These are phyloP conservation scores for Enteromius unitaeniatus DNA, from an alignment of 2,797 vertebrate species.

Conservation along the genomic window DNA sequence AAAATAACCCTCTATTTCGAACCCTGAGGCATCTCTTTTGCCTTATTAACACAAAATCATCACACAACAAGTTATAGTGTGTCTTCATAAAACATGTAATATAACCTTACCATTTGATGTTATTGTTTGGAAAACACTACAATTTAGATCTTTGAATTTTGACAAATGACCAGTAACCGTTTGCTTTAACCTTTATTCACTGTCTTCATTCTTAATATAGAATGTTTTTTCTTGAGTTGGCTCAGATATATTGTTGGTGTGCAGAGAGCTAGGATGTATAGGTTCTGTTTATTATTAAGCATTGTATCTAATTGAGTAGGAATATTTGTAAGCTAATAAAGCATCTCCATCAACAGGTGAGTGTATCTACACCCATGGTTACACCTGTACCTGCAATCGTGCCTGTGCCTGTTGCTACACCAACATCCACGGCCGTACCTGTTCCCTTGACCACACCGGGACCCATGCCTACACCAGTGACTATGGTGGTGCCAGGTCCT, in stretches of 20 bases:
- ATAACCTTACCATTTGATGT: neutral
- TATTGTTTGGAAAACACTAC: neutral
- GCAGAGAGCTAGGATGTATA: neutral
- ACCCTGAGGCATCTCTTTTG: neutral
- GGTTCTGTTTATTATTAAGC: neutral
- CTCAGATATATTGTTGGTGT: neutral
- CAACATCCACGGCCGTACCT: neutral
- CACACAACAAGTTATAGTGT: neutral
- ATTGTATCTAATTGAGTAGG: neutral
- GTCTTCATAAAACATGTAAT: neutral
- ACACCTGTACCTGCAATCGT: neutral
- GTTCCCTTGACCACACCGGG: neutral
- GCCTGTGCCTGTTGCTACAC: neutral
- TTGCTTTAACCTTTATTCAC: neutral
- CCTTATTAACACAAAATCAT: neutral
- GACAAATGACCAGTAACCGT: neutral
- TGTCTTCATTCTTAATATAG: neutral
- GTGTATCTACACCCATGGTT: constrained; percentile 60
- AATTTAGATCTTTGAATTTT: neutral
- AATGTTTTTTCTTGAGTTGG: neutral
- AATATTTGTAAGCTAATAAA: neutral
- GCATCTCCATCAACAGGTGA: constrained; percentile 66
- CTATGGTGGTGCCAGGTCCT: constrained; percentile 1
- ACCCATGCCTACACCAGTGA: neutral
- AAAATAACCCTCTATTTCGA: neutral